These are phyloP conservation scores for Parelbella ahira DNA, from an alignment of 2,888 invertebrate species.

Conservation along the genomic window DNA sequence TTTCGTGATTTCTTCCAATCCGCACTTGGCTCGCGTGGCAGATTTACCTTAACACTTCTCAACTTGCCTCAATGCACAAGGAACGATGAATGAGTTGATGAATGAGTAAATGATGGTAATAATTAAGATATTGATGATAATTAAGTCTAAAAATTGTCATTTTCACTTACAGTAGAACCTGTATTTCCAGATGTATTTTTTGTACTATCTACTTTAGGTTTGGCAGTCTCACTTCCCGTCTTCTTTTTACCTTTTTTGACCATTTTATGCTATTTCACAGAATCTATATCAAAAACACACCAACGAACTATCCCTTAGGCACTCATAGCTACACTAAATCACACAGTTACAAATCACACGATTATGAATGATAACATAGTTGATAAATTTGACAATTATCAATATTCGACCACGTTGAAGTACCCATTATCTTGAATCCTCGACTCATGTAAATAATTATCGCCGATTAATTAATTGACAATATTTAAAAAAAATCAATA, in stretches of 20 bases:
- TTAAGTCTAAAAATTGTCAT: too few species aligned
- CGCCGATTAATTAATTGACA: neutral
- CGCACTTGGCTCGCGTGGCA: too few species aligned
- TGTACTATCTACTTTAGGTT: constrained; percentile 11
- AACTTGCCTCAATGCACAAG: too few species aligned
- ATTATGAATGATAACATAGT: neutral
- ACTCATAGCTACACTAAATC: constrained; percentile 14
- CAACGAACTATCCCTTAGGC: constrained; percentile 7
- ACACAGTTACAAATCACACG: neutral
- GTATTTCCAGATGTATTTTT: constrained; percentile 7
- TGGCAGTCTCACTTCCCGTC: constrained; percentile 12
- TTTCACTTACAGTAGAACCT: constrained; percentile 10
- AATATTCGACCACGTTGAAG: neutral
- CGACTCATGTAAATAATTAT: neutral
- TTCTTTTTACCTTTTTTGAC: constrained; percentile 23
- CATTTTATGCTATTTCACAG: constrained; percentile 21
- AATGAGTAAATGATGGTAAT: too few species aligned
- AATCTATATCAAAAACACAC: constrained; percentile 15
- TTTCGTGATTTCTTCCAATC: too few species aligned
- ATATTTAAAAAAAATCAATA: too few species aligned
- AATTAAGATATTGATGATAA: too few species aligned
- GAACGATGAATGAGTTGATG: too few species aligned
- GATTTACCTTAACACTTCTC: too few species aligned
- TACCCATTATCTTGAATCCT: constrained; percentile 3
- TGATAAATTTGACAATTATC: constrained; percentile 12